Base-by-base conservation (phyloP, 2,113 vertebrate genomes). In the Bostrychus sinensis region DNA sequence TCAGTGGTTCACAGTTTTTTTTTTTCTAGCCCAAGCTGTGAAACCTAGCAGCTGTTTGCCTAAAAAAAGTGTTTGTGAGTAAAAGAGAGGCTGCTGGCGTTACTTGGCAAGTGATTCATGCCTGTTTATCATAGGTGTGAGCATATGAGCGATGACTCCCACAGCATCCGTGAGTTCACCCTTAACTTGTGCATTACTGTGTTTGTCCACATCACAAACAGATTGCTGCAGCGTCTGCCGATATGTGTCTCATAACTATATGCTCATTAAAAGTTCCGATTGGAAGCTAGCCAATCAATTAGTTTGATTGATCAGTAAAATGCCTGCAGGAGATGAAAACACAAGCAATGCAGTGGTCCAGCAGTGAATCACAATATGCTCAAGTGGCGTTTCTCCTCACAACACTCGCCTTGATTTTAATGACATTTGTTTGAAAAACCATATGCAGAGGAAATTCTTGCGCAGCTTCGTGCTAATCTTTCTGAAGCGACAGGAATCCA, bases 21-120 rank as follows among this genome's bases (percentile, higher is more conserved):
- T 69, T 48, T 41, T 78, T 68, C 82, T 86, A 74, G 89, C 54
- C 66, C 76, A 63, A 84, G 72, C 85, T 84, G 87, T 83, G 89
- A 92, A 76, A 84, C 89, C 72, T 78, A 85, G 64, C 88, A 87
- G 85, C 86, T 88, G 82, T 72, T 63, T 83, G 77, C 82, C 74
- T 70, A 58, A 66, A 39, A 51, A 43, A 26, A 56, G 72, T 73
- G 72, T 70, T 50, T 70, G 48, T 43, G 7, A 32, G 70, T 45
- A 28, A 37, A 23, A 45, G 53, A 26, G 38, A 16, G 38, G n/a
- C 20, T 12, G 12, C 28, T 56, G 59, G 22, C 23, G 2, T 10
- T 34, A 51, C 16, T 51, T 30, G 48, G 11, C 34, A 62, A 38
- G 48, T 51, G 62, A 56, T 14, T 37, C 5, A 3, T 53, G 43